Evolutionary conservation across 1,140 invertebrate species (phyloP).

Genomic region (Drosophila pectinifera): DNA sequence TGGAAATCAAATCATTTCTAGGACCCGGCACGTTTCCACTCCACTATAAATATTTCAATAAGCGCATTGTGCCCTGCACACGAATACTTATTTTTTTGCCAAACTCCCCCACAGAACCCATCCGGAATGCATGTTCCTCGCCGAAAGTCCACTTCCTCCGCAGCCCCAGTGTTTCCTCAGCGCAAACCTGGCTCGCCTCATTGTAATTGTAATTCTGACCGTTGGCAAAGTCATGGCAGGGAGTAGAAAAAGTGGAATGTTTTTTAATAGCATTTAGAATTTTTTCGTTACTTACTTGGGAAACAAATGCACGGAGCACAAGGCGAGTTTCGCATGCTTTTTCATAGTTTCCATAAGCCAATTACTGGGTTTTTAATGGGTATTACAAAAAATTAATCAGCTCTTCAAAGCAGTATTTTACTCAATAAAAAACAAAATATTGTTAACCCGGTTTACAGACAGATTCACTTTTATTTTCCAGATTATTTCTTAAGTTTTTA

Average conservation of each 20-base stretch:
- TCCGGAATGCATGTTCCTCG: slow-evolving; percentile 33
- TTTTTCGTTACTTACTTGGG: slow-evolving; percentile 55
- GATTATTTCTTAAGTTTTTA: no score
- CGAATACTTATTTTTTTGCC: slow-evolving; percentile 5
- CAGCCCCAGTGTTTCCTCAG: slow-evolving; percentile 10
- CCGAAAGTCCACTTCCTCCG: slow-evolving; percentile 3
- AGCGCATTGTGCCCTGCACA: slow-evolving; percentile 58
- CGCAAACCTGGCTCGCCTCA: slow-evolving; percentile 11
- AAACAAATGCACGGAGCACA: slow-evolving; percentile 12
- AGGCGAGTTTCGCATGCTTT: background rate
- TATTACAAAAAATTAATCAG: no score
- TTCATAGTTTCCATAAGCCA: slow-evolving; percentile 1
- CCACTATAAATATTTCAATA: slow-evolving; percentile 67
- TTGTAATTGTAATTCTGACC: slow-evolving; percentile 66
- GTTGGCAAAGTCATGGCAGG: slow-evolving; percentile 38
- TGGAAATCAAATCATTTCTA: slow-evolving; percentile 34
- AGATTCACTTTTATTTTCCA: no score
- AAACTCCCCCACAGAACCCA: slow-evolving; percentile 34
- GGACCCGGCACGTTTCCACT: slow-evolving; percentile 19
- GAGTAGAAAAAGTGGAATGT: slow-evolving; percentile 11
- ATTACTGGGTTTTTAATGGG: background rate
- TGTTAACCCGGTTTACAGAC: no score
- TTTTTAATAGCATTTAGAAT: slow-evolving; percentile 53
- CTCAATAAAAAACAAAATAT: no score
- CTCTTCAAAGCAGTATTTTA: no score